Percentiles rank a stretch among this genome's conserved stretches.
Conservation (phyloP, 2,888 invertebrate genomes). For the Bembecia ichneumoniformis region DNA sequence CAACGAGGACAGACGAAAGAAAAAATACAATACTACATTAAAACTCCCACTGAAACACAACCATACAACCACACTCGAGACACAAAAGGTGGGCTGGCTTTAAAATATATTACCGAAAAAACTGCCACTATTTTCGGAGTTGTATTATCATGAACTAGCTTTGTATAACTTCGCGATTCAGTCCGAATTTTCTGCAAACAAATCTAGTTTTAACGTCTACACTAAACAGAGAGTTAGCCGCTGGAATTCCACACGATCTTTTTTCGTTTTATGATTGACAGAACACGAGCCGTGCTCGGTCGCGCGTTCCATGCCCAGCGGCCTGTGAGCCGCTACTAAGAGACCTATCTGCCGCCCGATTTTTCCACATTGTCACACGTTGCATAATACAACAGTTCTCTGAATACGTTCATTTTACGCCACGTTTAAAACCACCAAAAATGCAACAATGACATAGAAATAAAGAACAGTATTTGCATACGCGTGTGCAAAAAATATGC, state of each 20-base stretch:
- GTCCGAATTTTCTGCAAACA: neutral
- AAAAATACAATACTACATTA: neutral
- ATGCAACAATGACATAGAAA: neutral
- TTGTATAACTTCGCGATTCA: constrained; percentile 17
- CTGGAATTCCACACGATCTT: constrained; percentile 49
- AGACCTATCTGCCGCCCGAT: constrained; percentile 42
- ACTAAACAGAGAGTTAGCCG: constrained; percentile 54
- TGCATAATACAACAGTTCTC: neutral
- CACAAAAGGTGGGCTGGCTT: neutral
- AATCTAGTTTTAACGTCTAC: neutral
- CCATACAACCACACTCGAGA: neutral
- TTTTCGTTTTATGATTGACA: constrained; percentile 69
- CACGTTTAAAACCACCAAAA: neutral
- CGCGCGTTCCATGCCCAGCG: constrained; percentile 60
- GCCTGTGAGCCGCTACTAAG: constrained; percentile 57
- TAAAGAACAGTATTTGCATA: neutral
- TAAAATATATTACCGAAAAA: neutral
- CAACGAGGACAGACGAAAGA: constrained; percentile 24
- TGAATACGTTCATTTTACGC: neutral
- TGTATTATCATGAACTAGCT: constrained; percentile 12
- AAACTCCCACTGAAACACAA: neutral
- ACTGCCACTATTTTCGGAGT: neutral
- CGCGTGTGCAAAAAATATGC: constrained; percentile 34
- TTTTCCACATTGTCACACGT: constrained; percentile 32
- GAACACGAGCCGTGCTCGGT: constrained; percentile 65